These are phyloP conservation scores for Cliona cf. orientalis DNA, from an alignment of 37 sponge, comb jelly and placozoan genomes.

Conservation along the genomic window DNA sequence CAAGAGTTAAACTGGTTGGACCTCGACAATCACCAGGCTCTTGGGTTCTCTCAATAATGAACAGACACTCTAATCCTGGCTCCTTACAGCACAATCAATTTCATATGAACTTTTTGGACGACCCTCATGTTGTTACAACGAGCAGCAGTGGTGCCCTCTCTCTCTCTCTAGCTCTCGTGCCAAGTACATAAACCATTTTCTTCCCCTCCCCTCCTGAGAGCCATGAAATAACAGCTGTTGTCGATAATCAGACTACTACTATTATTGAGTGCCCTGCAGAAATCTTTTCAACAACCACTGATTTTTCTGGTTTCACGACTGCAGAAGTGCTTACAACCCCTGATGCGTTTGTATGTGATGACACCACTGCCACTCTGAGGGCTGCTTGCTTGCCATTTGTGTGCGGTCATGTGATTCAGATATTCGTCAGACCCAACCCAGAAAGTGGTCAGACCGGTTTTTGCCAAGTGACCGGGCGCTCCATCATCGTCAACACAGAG, in stretches of 20 bases:
- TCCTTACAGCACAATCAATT: conserved; percentile 49
- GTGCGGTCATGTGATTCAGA: not conserved
- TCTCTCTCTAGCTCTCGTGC: no score
- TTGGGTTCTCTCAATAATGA: not conserved
- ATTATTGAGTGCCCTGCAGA: no score
- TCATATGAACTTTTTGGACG: conserved; percentile 49
- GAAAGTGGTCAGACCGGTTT: not conserved
- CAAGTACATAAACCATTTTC: no score
- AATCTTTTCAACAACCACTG: no score
- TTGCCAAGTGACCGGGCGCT: not conserved
- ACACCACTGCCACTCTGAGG: not conserved
- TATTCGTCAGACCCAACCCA: not conserved
- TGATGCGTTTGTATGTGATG: conserved; percentile 8
- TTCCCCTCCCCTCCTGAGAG: no score
- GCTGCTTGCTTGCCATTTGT: conserved; percentile 13
- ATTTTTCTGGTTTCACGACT: no score
- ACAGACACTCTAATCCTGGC: conserved; percentile 48
- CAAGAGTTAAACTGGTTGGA: conserved; percentile 70
- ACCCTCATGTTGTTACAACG: not conserved
- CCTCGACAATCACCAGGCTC: conserved; percentile 17
- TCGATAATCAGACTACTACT: no score
- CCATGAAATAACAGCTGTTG: no score
- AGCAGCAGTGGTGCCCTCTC: not conserved
- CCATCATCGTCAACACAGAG: not conserved
- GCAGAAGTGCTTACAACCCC: no score